Base-by-base conservation (phyloP, 2,113 vertebrate species). In the Cololabis saira region DNA sequence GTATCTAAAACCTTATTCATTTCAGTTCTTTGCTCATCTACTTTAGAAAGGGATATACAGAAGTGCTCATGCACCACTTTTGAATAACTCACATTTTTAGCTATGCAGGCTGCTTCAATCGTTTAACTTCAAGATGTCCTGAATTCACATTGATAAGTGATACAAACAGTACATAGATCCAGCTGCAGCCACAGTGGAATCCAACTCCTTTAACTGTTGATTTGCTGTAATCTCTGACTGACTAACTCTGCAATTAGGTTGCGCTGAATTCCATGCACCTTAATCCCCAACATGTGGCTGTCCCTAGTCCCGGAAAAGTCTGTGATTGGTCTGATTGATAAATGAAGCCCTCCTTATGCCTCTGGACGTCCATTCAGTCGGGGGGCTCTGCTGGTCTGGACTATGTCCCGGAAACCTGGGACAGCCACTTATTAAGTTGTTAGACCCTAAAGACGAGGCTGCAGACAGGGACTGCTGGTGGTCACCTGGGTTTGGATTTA, bases 381-480 rank as follows among this genome's bases (percentile, higher is more conserved):
- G 89, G 24, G 90, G 86, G 86, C 91, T 94, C 92, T 80, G 89
- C 24, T 74, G 93, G 89, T 96, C 96, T 98, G 96, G 96, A 95
- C 93, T 96, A 94, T 96, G 92, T 98, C 95, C 95, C 96, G 96
- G 96, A 98, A 98, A 95, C 95, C 92, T 84, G 92, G 94, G 94
- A 95, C 95, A 96, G 95, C 95, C 92, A 92, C 94, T 96, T 96
- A 98, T 97, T 96, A 95, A 96, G 96, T 98, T 95, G 96, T 97
- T 95, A 93, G 86, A 86, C 76, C 91, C 94, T 95, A 94, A 93
- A 93, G 92, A 94, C 91, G 89, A 93, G 92, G 92, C 90, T 88
- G 71, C 89, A 93, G 93, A 92, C 91, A 74, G 90, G 91, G 87
- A 90, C 91, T 84, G 85, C 83, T 82, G 91, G 91, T 93, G 93